These are phyloP conservation scores for Cottus gobio DNA, from an alignment of 2,113 vertebrate species.

Conservation along the genomic window DNA sequence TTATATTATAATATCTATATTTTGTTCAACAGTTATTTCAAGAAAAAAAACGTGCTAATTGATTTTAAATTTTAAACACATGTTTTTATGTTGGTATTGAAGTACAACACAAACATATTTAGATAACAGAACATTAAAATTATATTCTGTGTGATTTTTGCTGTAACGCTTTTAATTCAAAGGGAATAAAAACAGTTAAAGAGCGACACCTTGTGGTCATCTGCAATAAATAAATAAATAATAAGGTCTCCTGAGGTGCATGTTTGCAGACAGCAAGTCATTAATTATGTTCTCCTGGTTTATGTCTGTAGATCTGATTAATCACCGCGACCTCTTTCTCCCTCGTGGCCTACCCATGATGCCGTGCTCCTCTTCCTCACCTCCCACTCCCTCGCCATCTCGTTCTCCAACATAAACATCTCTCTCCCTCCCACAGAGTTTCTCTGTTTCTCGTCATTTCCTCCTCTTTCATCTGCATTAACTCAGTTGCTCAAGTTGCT, in stretches of 20 bases:
- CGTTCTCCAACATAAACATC: conserved; percentile 29
- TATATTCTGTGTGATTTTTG: background rate
- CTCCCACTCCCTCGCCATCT: conserved; percentile 4
- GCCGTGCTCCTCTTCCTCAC: background rate
- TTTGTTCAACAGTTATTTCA: background rate
- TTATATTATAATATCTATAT: no score
- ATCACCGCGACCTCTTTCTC: background rate
- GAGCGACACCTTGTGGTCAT: conserved; percentile 45
- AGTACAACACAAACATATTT: no score
- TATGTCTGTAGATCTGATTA: background rate
- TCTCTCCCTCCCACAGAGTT: conserved; percentile 28
- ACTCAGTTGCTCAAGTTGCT: background rate
- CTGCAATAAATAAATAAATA: background rate
- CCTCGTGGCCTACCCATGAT: background rate
- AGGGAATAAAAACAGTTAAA: background rate
- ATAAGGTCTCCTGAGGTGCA: background rate
- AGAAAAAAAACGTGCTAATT: background rate
- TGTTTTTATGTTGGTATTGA: no score
- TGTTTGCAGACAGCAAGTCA: background rate
- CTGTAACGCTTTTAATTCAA: background rate
- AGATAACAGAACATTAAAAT: no score
- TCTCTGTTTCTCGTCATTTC: conserved; percentile 34
- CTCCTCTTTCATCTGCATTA: background rate
- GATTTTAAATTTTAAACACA: background rate
- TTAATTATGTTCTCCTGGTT: background rate